These are phyloP conservation scores for Leptonema lineaticorne DNA, from an alignment of 1,140 invertebrate genomes.

Conservation along the genomic window DNA sequence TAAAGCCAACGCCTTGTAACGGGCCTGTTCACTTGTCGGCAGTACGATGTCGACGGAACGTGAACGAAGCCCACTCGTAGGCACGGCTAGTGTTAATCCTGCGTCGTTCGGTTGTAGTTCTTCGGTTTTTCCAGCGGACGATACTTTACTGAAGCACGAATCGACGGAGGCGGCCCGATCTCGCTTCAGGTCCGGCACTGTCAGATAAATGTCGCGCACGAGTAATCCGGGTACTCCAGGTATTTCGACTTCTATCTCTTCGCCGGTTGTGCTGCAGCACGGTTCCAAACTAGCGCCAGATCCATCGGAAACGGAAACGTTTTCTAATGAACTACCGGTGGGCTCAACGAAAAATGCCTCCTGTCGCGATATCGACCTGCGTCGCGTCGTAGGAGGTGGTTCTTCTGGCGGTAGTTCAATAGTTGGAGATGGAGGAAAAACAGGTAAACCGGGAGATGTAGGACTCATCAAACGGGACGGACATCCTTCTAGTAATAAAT, in stretches of 20 bases:
- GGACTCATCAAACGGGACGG: slow-evolving; percentile 55
- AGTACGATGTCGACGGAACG: slow-evolving; percentile 88
- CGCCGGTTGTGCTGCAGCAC: slow-evolving; percentile 52
- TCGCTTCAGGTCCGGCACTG: slow-evolving; percentile 77
- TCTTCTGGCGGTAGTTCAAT: slow-evolving; percentile 58
- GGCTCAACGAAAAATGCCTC: slow-evolving; percentile 76
- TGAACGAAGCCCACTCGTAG: slow-evolving; percentile 68
- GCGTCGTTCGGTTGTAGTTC: slow-evolving; percentile 62
- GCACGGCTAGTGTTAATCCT: slow-evolving; percentile 65
- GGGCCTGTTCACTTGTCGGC: slow-evolving; percentile 80
- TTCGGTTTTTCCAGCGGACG: slow-evolving; percentile 65
- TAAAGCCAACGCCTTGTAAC: slow-evolving; percentile 76
- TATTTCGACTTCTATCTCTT: slow-evolving; percentile 54
- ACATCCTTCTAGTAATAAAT: slow-evolving; percentile 51
- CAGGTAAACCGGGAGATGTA: slow-evolving; percentile 48
- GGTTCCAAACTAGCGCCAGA: slow-evolving; percentile 55
- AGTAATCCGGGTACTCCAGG: slow-evolving; percentile 47
- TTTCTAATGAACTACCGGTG: slow-evolving; percentile 65
- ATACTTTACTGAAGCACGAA: slow-evolving; percentile 75
- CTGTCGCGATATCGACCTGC: slow-evolving; percentile 71
- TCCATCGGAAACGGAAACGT: slow-evolving; percentile 48
- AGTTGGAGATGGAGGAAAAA: slow-evolving; percentile 47
- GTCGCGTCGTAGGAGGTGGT: slow-evolving; percentile 48
- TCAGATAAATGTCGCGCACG: slow-evolving; percentile 73
- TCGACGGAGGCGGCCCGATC: slow-evolving; percentile 83